Conservation (phyloP, 1,140 invertebrate species). For the Caenorhabditis latens region DNA sequence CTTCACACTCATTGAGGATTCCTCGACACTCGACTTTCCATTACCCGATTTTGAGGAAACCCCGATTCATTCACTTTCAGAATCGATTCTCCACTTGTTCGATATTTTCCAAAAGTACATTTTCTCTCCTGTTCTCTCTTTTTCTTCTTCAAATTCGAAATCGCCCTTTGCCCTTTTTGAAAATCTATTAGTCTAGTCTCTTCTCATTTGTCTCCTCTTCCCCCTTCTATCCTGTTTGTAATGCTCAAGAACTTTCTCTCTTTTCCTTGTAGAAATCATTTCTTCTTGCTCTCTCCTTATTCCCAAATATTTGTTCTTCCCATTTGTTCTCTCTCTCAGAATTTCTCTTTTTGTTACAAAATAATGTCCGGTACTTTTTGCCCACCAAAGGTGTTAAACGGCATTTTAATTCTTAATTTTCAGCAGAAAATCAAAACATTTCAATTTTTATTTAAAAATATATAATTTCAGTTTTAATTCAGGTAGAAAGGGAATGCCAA, state of each 20-base stretch:
- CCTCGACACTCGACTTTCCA: no score
- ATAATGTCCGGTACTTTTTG: no score
- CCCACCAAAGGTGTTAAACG: no score
- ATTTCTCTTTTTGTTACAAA: neutral
- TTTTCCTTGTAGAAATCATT: slow-evolving; percentile 35
- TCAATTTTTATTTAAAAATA: neutral
- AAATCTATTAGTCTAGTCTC: slow-evolving; percentile 25
- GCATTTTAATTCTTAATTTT: no score
- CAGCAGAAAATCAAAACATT: no score
- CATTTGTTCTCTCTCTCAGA: neutral
- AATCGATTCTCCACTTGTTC: no score
- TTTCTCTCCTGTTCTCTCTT: no score
- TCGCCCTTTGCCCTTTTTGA: slow-evolving; percentile 26
- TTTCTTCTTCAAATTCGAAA: neutral
- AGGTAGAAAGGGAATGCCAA: slow-evolving; percentile 35
- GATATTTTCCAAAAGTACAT: no score
- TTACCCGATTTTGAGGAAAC: no score
- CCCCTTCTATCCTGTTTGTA: slow-evolving; percentile 5
- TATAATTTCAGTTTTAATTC: no score
- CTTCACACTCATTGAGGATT: no score
- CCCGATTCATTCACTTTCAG: no score
- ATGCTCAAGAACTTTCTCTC: slow-evolving; percentile 30
- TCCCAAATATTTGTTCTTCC: slow-evolving; percentile 29
- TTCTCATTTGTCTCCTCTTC: neutral
- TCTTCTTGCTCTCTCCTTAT: neutral